Evolutionary conservation across 2,113 vertebrate species (phyloP), one percentile per base, ranked within the genome.

Genomic region (Gymnobelideus leadbeateri): DNA sequence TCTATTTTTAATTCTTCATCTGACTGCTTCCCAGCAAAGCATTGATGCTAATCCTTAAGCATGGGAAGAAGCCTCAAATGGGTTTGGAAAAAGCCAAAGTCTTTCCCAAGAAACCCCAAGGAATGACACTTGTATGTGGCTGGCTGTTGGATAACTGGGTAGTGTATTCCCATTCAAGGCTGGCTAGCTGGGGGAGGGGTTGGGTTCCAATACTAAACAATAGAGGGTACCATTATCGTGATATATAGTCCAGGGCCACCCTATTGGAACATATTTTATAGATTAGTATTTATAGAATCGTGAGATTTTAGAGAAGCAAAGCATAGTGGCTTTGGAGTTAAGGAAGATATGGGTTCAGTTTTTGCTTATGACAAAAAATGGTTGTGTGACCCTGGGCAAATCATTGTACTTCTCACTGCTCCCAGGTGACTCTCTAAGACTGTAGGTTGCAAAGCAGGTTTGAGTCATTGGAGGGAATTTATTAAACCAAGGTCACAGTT

Each of bases 11-110:
- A 84, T 19, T 84, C 68, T 84, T 43, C 68, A 23, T 84, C n/a
- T 84, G 68, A 84, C 68, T 43, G n/a, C 68, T 84, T 84, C 68
- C 68, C 68, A 84, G 68, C 68, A 84, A 84, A 84, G 68, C 68
- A 84, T 84, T 43, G 68, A 84, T 11, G 68, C 68, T 43, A 84
- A 84, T 84, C 68, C 37, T 23, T 84, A 84, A 84, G 37, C 43
- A 84, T 84, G 68, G 68, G 68, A 84, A 84, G n/a, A 84, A 23
- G 68, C n/a, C 68, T n/a, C n/a, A 43, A 43, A 84, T 43, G 68
- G 61, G 68, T 43, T 84, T 84, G 68, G 68, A 84, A 84, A 84
- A 84, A 84, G 8, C n/a, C 68, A 84, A 84, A 43, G 19, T 84
- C 68, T 84, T 84, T 43, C 68, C 37, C 68, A 84, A 84, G 68